Conservation (phyloP, 2,888 invertebrate species). For the Geotrupes spiniger region DNA sequence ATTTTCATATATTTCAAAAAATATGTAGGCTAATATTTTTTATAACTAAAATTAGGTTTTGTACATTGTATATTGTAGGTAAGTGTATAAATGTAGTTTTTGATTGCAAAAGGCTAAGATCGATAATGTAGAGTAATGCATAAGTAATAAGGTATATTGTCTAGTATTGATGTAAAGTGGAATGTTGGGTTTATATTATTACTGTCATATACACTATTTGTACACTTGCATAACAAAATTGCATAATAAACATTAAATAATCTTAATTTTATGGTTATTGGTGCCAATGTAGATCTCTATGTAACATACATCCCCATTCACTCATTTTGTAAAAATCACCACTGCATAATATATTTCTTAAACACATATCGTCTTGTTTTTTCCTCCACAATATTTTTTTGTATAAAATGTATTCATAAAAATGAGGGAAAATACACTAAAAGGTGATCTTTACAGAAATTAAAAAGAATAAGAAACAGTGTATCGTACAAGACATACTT, state of each 20-base stretch:
- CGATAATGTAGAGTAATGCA: constrained; percentile 17
- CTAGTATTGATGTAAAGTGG: constrained; percentile 35
- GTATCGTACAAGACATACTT: too few relatives aligned
- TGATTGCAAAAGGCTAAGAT: constrained; percentile 8
- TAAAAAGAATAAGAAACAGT: too few relatives aligned
- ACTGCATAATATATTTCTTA: constrained; percentile 28
- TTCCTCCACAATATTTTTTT: too few relatives aligned
- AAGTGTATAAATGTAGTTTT: constrained; percentile 34
- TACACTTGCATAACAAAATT: constrained; percentile 25
- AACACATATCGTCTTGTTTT: too few relatives aligned
- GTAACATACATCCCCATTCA: constrained; percentile 29
- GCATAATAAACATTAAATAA: constrained; percentile 26
- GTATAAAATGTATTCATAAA: too few relatives aligned
- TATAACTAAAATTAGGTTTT: constrained; percentile 48
- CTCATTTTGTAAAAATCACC: constrained; percentile 26
- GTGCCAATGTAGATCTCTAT: constrained; percentile 45
- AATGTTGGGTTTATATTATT: constrained; percentile 36
- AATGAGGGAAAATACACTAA: too few relatives aligned
- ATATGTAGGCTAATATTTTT: constrained; percentile 45
- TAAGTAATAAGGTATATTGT: constrained; percentile 28
- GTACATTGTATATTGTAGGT: constrained; percentile 50
- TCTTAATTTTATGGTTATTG: constrained; percentile 35
- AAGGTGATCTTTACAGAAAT: too few relatives aligned
- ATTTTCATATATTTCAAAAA: constrained; percentile 17
- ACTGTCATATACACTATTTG: constrained; percentile 21